phyloP scores from a whole-genome alignment of 2,888 invertebrate genomes.

The Isoperla grammatica region DNA sequence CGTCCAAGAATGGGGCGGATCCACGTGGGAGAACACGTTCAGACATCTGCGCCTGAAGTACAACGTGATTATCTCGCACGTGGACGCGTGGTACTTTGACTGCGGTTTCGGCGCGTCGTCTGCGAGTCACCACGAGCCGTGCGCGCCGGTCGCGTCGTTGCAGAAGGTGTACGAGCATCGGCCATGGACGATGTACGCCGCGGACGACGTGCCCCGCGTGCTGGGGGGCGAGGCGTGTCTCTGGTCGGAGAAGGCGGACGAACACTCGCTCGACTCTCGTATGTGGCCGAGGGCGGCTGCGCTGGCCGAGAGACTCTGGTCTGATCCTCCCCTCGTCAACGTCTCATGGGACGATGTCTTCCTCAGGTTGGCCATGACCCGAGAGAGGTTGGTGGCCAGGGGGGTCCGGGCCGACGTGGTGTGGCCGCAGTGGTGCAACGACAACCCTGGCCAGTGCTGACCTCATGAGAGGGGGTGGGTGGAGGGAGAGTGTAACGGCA shows the following conservation, averaged over 20 bases:
- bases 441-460: slow-evolving; percentile 55
- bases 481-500: too few species aligned
- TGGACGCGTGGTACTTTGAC: slow-evolving; percentile 40
- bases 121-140: slow-evolving; percentile 14
- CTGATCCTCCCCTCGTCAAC: slow-evolving; percentile 31
- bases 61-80: slow-evolving; percentile 39
- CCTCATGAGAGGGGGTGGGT: slow-evolving; percentile 38
- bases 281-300: slow-evolving; percentile 41
- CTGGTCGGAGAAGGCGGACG: slow-evolving; percentile 42
- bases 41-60: slow-evolving; percentile 37
- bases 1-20: slow-evolving; percentile 76
- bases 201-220: slow-evolving; percentile 42
- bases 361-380: slow-evolving; percentile 35
- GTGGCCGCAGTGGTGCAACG: slow-evolving; percentile 38
- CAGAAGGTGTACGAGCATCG: slow-evolving; percentile 27
- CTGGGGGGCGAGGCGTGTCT: slow-evolving; percentile 42
- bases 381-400: slow-evolving; percentile 37
- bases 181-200: slow-evolving; percentile 43
- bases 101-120: slow-evolving; percentile 35
- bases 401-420: slow-evolving; percentile 38
- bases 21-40: slow-evolving; percentile 73
- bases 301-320: slow-evolving; percentile 40
- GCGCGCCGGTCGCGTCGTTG: slow-evolving; percentile 37
- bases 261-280: slow-evolving; percentile 36
- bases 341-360: not conserved